phyloP scores from a whole-genome alignment of 1,140 invertebrate species.

The Capitella teleta region DNA sequence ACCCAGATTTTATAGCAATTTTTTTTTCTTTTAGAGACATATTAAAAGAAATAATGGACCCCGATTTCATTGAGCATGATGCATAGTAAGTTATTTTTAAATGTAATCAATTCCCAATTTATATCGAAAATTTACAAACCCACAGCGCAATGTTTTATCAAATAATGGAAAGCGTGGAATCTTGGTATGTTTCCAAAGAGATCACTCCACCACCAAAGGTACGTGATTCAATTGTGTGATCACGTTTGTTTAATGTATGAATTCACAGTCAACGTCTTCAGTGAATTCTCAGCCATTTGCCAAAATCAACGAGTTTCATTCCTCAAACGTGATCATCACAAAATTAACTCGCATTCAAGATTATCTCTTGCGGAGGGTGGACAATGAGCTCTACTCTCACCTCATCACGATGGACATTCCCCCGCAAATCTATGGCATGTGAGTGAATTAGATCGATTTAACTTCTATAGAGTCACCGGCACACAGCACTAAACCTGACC shows the following conservation, averaged over 20 bases:
- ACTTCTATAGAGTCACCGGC: too few species aligned
- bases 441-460: too few species aligned
- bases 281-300: slow-evolving; percentile 26
- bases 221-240: background rate
- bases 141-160: slow-evolving; percentile 60
- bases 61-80: slow-evolving; percentile 59
- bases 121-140: too few species aligned
- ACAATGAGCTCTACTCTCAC: slow-evolving; percentile 55
- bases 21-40: slow-evolving; percentile 40
- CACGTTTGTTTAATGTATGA: background rate
- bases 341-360: slow-evolving; percentile 59
- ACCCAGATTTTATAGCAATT: too few species aligned
- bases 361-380: slow-evolving; percentile 53
- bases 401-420: slow-evolving; percentile 59
- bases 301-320: slow-evolving; percentile 35
- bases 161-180: slow-evolving; percentile 60
- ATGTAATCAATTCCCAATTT: background rate
- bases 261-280: background rate
- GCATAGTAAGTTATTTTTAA: slow-evolving; percentile 53
- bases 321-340: slow-evolving; percentile 52
- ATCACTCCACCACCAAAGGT: slow-evolving; percentile 2
- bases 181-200: slow-evolving; percentile 56
- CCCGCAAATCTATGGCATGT: slow-evolving; percentile 71
- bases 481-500: too few species aligned
- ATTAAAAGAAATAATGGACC: slow-evolving; percentile 50